A percentile compares a stretch with the other conserved stretches of the same genome.
phyloP scores from a whole-genome alignment of 1,140 invertebrate genomes.

The Cyphomyrmex costatus region DNA sequence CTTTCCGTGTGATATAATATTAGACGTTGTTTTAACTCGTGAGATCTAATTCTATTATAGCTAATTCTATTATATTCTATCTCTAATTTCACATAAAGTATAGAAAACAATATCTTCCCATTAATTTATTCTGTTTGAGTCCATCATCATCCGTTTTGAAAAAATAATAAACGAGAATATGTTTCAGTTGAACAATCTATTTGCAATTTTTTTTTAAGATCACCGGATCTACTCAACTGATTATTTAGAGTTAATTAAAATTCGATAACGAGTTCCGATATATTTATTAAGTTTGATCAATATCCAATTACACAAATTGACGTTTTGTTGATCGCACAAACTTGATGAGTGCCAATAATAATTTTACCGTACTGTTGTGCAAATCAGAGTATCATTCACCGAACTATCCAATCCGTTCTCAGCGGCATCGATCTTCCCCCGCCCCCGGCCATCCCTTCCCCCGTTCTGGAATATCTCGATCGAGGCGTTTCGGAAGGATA shows the following conservation, averaged over 20 bases:
- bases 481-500: conserved; percentile 76
- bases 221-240: not conserved
- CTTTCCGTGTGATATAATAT: no score
- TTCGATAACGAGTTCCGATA: not conserved
- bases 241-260: conserved; percentile 16
- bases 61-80: no score
- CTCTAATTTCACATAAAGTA: no score
- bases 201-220: not conserved
- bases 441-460: not conserved
- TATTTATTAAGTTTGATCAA: conserved; percentile 45
- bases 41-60: no score
- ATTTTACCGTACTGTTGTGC: conserved; percentile 70
- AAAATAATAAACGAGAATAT: not conserved
- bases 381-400: conserved; percentile 70
- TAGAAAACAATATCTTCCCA: no score
- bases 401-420: conserved; percentile 19
- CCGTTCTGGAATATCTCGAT: conserved; percentile 73
- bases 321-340: conserved; percentile 53
- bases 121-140: not conserved
- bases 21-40: no score
- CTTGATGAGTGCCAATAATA: conserved; percentile 68
- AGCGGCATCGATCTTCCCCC: conserved; percentile 68
- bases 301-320: conserved; percentile 63
- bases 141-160: not conserved
- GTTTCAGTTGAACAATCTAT: not conserved